Evolutionary conservation across 2,888 invertebrate species (phyloP).

Genomic region (Leucophenga maculata): DNA sequence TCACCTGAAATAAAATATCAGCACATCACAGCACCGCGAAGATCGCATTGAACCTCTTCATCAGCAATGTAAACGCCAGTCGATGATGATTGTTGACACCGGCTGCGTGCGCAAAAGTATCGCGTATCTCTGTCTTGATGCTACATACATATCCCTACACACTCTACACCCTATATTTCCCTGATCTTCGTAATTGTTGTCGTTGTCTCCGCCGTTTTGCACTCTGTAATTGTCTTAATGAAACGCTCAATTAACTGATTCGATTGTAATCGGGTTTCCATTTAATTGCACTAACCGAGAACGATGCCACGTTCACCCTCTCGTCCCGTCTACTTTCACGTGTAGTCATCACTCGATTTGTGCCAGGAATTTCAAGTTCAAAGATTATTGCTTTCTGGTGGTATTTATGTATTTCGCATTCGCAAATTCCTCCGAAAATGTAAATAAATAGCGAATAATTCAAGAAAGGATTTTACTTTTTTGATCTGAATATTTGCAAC

Average conservation of each 20-base stretch:
- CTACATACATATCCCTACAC: no score
- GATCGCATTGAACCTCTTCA: background rate
- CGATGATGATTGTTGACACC: no score
- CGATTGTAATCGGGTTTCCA: conserved; percentile 48
- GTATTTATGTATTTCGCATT: background rate
- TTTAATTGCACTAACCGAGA: conserved; percentile 47
- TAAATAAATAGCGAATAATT: no score
- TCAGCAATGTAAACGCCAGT: background rate
- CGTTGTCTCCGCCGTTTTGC: conserved; percentile 31
- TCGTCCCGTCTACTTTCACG: background rate
- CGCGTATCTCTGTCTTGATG: conserved; percentile 2
- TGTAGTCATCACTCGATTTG: conserved; percentile 6
- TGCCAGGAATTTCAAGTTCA: conserved; percentile 20
- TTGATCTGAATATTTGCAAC: no score
- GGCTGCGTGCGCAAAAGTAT: conserved; percentile 13
- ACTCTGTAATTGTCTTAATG: background rate
- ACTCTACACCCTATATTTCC: background rate
- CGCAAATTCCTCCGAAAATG: no score
- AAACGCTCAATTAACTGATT: conserved; percentile 44
- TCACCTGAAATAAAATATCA: conserved; percentile 13
- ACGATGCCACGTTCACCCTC: no score
- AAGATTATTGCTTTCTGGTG: conserved; percentile 2
- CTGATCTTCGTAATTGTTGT: background rate
- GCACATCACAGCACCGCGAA: background rate
- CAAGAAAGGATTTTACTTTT: no score